Evolutionary conservation across 2,888 invertebrate species (phyloP).

Genomic region (Eilema sororculum): DNA sequence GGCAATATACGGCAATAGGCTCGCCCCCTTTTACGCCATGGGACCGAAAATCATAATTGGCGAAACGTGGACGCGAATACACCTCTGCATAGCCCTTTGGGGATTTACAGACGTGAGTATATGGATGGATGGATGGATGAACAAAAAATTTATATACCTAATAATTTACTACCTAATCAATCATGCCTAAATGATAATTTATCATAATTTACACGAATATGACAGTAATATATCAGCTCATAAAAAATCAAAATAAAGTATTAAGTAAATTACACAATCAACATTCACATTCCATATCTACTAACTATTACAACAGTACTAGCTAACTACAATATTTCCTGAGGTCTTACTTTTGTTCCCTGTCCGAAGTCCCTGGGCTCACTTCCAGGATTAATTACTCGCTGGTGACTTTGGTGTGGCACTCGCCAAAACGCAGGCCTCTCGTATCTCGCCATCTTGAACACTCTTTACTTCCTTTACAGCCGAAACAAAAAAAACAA

Average conservation of each 20-base stretch:
- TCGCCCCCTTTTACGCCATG: no score
- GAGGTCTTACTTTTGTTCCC: conserved; percentile 59
- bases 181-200: background rate
- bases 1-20: no score
- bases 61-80: no score
- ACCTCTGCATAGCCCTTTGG: no score
- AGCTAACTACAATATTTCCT: conserved; percentile 2
- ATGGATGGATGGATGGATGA: no score
- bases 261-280: background rate
- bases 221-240: background rate
- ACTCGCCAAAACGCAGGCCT: conserved; percentile 89
- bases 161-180: background rate
- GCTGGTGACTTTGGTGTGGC: conserved; percentile 77
- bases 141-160: no score
- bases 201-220: background rate
- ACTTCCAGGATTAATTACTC: conserved; percentile 77
- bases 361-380: conserved; percentile 69
- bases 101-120: no score
- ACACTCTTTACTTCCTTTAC: conserved; percentile 40
- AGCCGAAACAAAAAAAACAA: conserved; percentile 53
- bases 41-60: no score
- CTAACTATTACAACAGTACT: background rate
- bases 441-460: conserved; percentile 86
- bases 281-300: background rate
- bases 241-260: background rate